phyloP scores from a whole-genome alignment of 2,797 vertebrate species.

The Cryptoblepharus egeriae region DNA sequence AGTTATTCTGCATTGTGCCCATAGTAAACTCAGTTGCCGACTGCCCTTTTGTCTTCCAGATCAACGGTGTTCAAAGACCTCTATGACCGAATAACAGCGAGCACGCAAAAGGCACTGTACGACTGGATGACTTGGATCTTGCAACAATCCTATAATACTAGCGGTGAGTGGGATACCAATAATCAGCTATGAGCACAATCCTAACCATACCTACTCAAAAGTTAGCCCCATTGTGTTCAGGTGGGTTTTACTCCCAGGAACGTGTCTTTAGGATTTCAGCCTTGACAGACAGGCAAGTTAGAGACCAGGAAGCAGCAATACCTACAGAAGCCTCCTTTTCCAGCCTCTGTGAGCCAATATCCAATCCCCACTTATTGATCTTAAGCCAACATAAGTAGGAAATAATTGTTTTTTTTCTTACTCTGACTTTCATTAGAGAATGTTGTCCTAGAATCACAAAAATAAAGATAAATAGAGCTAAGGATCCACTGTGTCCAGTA shows the following conservation, averaged over 20 bases:
- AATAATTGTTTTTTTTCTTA: background rate
- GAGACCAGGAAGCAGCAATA: too few species aligned
- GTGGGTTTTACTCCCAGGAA: too few species aligned
- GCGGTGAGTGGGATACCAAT: conserved; percentile 62
- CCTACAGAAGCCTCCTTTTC: too few species aligned
- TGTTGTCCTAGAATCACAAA: background rate
- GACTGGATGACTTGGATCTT: conserved; percentile 79
- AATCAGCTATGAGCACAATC: too few species aligned
- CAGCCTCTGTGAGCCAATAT: background rate
- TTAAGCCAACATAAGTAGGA: background rate
- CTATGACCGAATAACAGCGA: conserved; percentile 79
- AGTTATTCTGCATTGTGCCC: too few species aligned
- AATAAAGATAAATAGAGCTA: background rate
- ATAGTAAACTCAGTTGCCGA: background rate
- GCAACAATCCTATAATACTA: conserved; percentile 59
- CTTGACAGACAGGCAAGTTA: too few species aligned
- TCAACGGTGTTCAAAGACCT: conserved; percentile 81
- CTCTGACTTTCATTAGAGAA: background rate
- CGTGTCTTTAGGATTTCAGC: too few species aligned
- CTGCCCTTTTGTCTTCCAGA: conserved; percentile 56
- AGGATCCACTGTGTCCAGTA: too few species aligned
- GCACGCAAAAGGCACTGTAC: conserved; percentile 74
- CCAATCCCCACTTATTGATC: too few species aligned
- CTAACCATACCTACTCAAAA: too few species aligned
- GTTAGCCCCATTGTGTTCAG: too few species aligned